A percentile compares a stretch with the other conserved stretches of the same genome.
Evolutionary conservation across 2,797 vertebrate genomes (phyloP).

Genomic region (Petrocephalus schoutedeni): DNA sequence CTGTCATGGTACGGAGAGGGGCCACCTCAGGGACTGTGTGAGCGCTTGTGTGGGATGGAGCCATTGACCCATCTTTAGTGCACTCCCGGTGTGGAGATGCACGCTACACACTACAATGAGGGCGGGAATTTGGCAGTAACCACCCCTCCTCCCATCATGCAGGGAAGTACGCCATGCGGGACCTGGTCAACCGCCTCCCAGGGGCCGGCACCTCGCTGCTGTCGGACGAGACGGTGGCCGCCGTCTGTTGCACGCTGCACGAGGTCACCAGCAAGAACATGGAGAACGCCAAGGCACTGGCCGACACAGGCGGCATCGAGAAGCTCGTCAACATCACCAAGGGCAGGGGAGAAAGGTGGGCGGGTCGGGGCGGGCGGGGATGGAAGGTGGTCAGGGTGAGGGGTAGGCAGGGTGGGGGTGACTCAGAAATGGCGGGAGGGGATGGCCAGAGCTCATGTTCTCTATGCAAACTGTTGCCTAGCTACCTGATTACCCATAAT

Average conservation of each 20-base stretch:
- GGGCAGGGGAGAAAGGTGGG: conserved; percentile 88
- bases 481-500: not conserved
- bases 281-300: conserved; percentile 94
- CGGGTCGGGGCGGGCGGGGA: not conserved
- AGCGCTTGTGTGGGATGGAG: not conserved
- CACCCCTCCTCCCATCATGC: not conserved
- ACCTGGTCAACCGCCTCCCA: conserved; percentile 87
- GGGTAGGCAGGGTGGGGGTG: not conserved
- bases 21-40: not conserved
- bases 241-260: conserved; percentile 91
- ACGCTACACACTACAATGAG: too few relatives aligned
- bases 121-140: not conserved
- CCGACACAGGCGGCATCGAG: conserved; percentile 87
- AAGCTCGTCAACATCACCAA: conserved; percentile 95
- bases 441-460: not conserved
- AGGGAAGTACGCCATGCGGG: conserved; percentile 97
- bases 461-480: not conserved
- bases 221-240: conserved; percentile 88
- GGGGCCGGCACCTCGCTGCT: conserved; percentile 70
- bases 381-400: not conserved
- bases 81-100: too few relatives aligned
- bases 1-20: not conserved
- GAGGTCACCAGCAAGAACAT: conserved; percentile 97
- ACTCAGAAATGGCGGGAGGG: too few relatives aligned
- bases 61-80: not conserved